Evolutionary conservation across 2,888 invertebrate species (phyloP).

Genomic region (Lagria hirta): DNA sequence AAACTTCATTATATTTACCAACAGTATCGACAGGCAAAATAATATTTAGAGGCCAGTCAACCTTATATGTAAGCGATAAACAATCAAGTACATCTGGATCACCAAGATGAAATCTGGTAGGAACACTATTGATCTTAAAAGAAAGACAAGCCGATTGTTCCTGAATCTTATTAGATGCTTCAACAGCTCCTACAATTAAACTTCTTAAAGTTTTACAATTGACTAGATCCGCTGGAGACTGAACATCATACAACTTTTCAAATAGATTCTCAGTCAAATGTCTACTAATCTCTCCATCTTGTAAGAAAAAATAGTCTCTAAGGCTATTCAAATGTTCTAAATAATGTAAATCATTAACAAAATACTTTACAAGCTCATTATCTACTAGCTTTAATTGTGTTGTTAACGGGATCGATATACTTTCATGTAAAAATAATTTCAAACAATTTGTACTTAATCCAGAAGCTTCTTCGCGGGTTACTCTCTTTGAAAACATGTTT

Average conservation of each 20-base stretch:
- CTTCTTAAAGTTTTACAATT: constrained; percentile 70
- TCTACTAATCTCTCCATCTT: constrained; percentile 78
- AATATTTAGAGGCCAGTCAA: constrained; percentile 78
- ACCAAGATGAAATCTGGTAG: constrained; percentile 64
- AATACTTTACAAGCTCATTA: constrained; percentile 70
- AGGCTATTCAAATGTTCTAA: constrained; percentile 72
- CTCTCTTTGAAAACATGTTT: constrained; percentile 44
- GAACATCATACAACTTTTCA: constrained; percentile 64
- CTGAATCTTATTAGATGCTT: constrained; percentile 56
- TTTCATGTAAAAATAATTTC: constrained; percentile 46
- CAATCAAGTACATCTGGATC: constrained; percentile 69
- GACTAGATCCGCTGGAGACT: constrained; percentile 66
- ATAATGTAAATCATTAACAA: constrained; percentile 66
- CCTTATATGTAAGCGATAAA: constrained; percentile 68
- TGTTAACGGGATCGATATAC: constrained; percentile 66
- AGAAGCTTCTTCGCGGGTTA: constrained; percentile 52
- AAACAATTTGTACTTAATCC: constrained; percentile 43
- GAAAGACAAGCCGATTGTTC: constrained; percentile 65
- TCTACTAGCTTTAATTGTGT: constrained; percentile 71
- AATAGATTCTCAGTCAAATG: constrained; percentile 72
- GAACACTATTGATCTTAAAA: constrained; percentile 63
- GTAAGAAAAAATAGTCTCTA: constrained; percentile 75
- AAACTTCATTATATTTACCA: constrained; percentile 71
- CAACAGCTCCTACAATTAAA: constrained; percentile 48
- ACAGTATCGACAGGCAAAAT: constrained; percentile 72